Percentiles rank a stretch among this genome's conserved stretches.
phyloP scores from a whole-genome alignment of 2,113 vertebrate genomes.

The Hassar affinis region DNA sequence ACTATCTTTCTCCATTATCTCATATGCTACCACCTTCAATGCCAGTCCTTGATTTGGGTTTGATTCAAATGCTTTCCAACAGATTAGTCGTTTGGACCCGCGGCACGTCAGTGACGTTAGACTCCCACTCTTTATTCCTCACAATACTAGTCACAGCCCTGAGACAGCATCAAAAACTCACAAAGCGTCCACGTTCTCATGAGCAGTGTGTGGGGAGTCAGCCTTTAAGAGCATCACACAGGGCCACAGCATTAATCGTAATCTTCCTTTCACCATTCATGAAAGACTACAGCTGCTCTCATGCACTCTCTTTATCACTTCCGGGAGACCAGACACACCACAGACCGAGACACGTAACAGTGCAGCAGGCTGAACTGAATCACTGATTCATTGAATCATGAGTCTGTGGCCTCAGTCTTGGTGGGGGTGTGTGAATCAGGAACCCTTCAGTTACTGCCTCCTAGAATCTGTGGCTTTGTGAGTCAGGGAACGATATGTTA shows the following conservation, averaged over 20 bases:
- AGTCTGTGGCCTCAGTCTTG: neutral
- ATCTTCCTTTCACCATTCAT: neutral
- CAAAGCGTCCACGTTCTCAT: neutral
- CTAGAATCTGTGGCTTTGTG: constrained; percentile 24
- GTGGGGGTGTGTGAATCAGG: constrained; percentile 42
- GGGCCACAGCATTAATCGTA: neutral
- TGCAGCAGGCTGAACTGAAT: constrained; percentile 26
- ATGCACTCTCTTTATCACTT: constrained; percentile 1
- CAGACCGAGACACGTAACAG: neutral
- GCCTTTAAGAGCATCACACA: neutral
- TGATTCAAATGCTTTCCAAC: neutral
- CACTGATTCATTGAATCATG: constrained; percentile 44
- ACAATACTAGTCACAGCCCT: constrained; percentile 16
- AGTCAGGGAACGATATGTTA: constrained; percentile 24
- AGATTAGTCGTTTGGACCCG: neutral
- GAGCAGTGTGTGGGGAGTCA: neutral
- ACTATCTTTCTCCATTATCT: neutral
- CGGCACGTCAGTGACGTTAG: neutral
- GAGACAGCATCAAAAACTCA: constrained; percentile 1
- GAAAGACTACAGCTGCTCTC: constrained; percentile 32
- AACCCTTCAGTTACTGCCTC: neutral
- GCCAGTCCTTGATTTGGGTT: neutral
- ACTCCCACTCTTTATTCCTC: constrained; percentile 12
- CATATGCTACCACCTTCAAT: constrained; percentile 29
- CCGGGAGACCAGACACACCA: constrained; percentile 34